Conservation (phyloP, 2,888 invertebrate species). For the Priapulus caudatus region DNA sequence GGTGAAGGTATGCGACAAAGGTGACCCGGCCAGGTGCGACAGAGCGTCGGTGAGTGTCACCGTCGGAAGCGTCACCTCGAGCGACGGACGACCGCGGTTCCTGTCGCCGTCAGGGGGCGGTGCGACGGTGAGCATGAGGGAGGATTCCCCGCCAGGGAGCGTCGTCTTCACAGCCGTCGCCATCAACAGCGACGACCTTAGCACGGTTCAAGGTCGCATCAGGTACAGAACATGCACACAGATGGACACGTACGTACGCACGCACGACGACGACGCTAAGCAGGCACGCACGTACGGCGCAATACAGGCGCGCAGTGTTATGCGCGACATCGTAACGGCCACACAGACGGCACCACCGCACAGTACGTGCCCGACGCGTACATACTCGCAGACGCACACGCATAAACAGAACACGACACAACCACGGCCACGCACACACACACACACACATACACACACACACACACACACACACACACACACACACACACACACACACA, state of each 20-base stretch:
- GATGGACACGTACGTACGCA: constrained; percentile 69
- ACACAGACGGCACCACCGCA: too few species aligned
- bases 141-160: neutral
- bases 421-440: too few species aligned
- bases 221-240: constrained; percentile 64
- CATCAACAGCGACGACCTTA: constrained; percentile 58
- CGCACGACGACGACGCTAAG: constrained; percentile 52
- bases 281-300: constrained; percentile 42
- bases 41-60: constrained; percentile 50
- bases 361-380: too few species aligned
- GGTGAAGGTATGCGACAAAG: constrained; percentile 52
- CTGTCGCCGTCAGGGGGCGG: constrained; percentile 55
- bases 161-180: constrained; percentile 61
- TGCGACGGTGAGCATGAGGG: neutral
- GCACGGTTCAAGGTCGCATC: constrained; percentile 55
- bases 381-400: too few species aligned
- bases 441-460: too few species aligned
- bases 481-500: too few species aligned
- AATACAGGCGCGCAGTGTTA: constrained; percentile 31
- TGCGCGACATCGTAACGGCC: too few species aligned
- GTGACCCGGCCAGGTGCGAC: constrained; percentile 45
- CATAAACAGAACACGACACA: too few species aligned
- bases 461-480: too few species aligned
- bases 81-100: constrained; percentile 65
- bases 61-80: constrained; percentile 59